Evolutionary conservation across 2,797 vertebrate genomes (phyloP).

Genomic region (Oreortyx pictus): DNA sequence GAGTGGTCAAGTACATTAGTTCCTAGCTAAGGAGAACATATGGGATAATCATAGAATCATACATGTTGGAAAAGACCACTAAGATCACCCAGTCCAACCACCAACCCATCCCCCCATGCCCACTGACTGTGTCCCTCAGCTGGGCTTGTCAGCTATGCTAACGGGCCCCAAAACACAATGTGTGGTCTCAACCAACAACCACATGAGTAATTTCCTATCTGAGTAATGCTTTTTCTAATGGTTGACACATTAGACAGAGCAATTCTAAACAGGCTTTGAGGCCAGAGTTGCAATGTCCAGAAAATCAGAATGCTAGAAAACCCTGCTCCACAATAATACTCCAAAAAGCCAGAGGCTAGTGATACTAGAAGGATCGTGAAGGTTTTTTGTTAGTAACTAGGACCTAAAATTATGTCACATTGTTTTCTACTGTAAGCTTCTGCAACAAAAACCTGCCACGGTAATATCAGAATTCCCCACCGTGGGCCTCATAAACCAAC

Average conservation of each 20-base stretch:
- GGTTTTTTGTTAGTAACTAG: background rate
- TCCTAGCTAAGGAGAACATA: background rate
- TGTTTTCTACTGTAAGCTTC: background rate
- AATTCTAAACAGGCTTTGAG: constrained; percentile 64
- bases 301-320: constrained; percentile 15
- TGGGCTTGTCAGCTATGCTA: constrained; percentile 21
- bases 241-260: constrained; percentile 38
- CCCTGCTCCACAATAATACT: background rate
- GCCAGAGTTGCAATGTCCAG: background rate
- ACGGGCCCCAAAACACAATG: constrained; percentile 13
- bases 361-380: background rate
- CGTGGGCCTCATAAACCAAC: background rate
- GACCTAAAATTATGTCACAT: background rate
- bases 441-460: background rate
- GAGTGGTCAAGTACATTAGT: background rate
- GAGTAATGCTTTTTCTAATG: constrained; percentile 37
- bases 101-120: too few relatives aligned
- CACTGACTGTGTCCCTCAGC: too few relatives aligned
- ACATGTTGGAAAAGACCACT: too few relatives aligned
- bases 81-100: too few relatives aligned
- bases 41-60: background rate
- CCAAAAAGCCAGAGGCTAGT: background rate
- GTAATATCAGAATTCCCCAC: background rate
- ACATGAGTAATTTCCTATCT: constrained; percentile 16
- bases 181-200: constrained; percentile 25